These are phyloP conservation scores for Cichladusa arquata DNA, from an alignment of 2,113 vertebrate species.

Conservation along the genomic window DNA sequence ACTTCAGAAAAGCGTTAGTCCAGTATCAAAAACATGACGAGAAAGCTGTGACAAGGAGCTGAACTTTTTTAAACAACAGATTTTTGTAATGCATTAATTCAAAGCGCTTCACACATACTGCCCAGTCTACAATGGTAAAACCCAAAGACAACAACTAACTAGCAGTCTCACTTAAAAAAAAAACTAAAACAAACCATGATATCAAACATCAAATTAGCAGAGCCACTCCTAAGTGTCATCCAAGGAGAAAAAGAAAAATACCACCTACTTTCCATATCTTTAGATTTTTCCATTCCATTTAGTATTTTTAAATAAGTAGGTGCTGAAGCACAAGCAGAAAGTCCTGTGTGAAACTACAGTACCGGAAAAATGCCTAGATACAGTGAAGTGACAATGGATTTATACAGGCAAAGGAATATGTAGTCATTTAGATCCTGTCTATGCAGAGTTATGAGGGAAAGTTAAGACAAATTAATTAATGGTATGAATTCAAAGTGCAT, in stretches of 20 bases:
- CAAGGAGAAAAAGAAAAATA: neutral
- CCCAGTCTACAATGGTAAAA: neutral
- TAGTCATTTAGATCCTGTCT: neutral
- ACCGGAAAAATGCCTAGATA: neutral
- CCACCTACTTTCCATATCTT: neutral
- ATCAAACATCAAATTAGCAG: neutral
- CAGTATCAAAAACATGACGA: neutral
- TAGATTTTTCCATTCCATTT: neutral
- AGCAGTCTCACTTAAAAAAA: neutral
- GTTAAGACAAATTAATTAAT: constrained; percentile 33
- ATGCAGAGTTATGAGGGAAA: neutral
- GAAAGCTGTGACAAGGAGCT: neutral
- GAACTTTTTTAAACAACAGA: neutral
- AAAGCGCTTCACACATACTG: neutral
- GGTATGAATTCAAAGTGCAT: neutral
- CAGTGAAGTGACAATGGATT: neutral
- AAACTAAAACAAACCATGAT: neutral
- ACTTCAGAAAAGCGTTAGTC: neutral
- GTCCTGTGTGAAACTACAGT: neutral
- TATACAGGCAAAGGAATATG: neutral
- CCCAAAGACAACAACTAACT: neutral
- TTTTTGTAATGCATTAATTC: neutral
- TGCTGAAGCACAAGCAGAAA: neutral
- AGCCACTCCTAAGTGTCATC: neutral
- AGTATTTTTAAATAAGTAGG: neutral